Evolutionary conservation across 1,140 invertebrate genomes (phyloP).

Genomic region (Zaprionus taronus): DNA sequence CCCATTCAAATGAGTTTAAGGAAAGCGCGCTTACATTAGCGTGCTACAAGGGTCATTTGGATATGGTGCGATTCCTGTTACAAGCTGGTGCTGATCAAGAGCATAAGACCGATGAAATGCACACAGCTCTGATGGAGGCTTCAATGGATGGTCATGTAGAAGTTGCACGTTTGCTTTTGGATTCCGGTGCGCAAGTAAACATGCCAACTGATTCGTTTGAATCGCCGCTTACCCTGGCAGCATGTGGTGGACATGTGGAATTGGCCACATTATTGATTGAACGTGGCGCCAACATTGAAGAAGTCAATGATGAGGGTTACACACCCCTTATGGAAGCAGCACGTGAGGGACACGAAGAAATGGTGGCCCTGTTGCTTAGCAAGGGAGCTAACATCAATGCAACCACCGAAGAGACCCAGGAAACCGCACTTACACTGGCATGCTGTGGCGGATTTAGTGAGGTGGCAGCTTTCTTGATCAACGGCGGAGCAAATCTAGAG

Average conservation of each 20-base stretch:
- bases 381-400: slow-evolving; percentile 99
- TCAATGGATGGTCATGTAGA: slow-evolving; percentile 99
- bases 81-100: slow-evolving; percentile 98
- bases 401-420: slow-evolving; percentile 99
- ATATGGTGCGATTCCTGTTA: slow-evolving; percentile 98
- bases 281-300: slow-evolving; percentile 98
- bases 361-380: slow-evolving; percentile 96
- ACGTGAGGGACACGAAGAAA: slow-evolving; percentile 98
- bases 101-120: slow-evolving; percentile 99
- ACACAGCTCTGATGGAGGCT: slow-evolving; percentile 99
- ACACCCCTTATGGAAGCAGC: slow-evolving; percentile 99
- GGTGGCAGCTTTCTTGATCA: slow-evolving; percentile 98
- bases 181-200: slow-evolving; percentile 99
- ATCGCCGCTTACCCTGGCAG: slow-evolving; percentile 98
- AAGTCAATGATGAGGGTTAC: slow-evolving; percentile 99
- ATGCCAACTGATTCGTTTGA: slow-evolving; percentile 99
- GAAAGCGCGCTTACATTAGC: slow-evolving; percentile 97
- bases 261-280: slow-evolving; percentile 97
- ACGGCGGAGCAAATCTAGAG: slow-evolving; percentile 97
- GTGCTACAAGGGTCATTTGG: slow-evolving; percentile 98
- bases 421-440: slow-evolving; percentile 97
- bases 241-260: slow-evolving; percentile 99
- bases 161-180: slow-evolving; percentile 95
- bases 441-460: slow-evolving; percentile 99
- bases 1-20: slow-evolving; percentile 99